These are phyloP conservation scores for Passer montanus DNA, from an alignment of 2,113 vertebrate genomes.

Conservation along the genomic window DNA sequence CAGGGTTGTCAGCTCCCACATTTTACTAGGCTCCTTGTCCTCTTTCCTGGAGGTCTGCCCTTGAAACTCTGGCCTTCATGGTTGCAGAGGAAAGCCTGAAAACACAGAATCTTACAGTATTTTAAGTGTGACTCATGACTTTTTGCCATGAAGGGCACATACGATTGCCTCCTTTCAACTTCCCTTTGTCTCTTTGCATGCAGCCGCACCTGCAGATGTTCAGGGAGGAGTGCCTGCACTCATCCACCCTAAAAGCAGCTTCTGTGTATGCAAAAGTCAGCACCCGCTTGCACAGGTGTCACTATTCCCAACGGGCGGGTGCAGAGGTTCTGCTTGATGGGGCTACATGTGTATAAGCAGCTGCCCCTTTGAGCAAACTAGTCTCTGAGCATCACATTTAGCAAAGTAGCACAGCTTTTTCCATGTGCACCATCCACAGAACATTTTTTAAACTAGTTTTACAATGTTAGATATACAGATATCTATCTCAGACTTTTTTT, in stretches of 20 bases:
- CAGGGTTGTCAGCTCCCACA: background rate
- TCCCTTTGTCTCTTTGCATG: slow-evolving; percentile 58
- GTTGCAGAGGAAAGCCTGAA: background rate
- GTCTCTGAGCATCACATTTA: background rate
- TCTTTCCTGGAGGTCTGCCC: background rate
- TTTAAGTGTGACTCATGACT: slow-evolving; percentile 33
- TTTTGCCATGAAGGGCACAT: slow-evolving; percentile 10
- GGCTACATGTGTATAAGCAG: background rate
- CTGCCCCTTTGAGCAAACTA: background rate
- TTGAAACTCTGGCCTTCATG: background rate
- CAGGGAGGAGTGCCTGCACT: slow-evolving; percentile 38
- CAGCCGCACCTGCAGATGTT: slow-evolving; percentile 61
- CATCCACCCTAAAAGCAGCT: slow-evolving; percentile 51
- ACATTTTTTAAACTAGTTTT: background rate
- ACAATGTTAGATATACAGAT: background rate
- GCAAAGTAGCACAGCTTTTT: background rate
- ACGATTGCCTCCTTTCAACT: slow-evolving; percentile 31
- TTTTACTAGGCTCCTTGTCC: background rate
- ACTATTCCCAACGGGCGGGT: slow-evolving; percentile 25
- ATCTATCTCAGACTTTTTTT: background rate
- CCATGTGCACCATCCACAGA: background rate
- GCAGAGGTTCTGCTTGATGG: slow-evolving; percentile 44
- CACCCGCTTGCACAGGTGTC: slow-evolving; percentile 51
- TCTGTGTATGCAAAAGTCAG: slow-evolving; percentile 63
- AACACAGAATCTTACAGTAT: background rate